Conservation (phyloP, 2,113 vertebrate genomes). For the Oreocharis arfaki region DNA sequence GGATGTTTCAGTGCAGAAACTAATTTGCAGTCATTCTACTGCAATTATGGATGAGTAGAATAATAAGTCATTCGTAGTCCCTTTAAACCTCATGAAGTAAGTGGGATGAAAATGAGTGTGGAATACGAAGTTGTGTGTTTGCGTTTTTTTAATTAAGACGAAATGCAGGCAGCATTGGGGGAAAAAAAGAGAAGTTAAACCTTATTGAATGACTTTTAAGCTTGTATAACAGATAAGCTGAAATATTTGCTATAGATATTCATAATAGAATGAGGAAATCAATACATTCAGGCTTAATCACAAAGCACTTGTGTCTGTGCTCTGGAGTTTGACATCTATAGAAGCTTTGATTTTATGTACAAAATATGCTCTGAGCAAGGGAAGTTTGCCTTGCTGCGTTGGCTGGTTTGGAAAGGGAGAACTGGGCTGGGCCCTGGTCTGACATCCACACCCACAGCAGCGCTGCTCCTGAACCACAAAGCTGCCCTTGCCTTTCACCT, state of each 20-base stretch:
- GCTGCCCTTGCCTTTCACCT: neutral
- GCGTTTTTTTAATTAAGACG: neutral
- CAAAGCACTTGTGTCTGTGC: neutral
- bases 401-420: neutral
- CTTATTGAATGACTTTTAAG: neutral
- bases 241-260: neutral
- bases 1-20: neutral
- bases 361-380: neutral
- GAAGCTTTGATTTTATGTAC: neutral
- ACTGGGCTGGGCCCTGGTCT: neutral
- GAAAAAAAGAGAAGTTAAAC: neutral
- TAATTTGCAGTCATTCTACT: neutral
- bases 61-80: neutral
- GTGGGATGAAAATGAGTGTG: neutral
- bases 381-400: neutral
- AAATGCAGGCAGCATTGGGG: neutral
- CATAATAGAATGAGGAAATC: neutral
- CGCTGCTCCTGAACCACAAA: neutral
- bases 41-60: neutral
- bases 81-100: neutral
- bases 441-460: neutral
- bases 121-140: neutral
- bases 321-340: neutral
- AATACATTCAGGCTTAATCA: neutral
- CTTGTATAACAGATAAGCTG: neutral